Evolutionary conservation across 2,888 invertebrate genomes (phyloP).

Genomic region (Coelogynopora nodosa): DNA sequence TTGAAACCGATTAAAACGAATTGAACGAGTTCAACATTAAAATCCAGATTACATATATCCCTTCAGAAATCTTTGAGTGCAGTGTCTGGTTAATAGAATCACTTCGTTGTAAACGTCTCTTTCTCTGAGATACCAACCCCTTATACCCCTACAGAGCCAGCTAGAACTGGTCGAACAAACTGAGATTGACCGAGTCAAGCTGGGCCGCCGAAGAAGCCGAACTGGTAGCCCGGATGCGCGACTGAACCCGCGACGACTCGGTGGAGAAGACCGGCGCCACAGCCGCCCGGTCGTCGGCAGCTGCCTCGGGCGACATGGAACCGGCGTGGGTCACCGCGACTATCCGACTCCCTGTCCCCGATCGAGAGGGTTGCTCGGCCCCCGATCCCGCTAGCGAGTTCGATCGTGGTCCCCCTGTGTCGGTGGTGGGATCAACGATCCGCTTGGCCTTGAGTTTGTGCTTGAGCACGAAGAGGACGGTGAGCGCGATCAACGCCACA

Average conservation of each 20-base stretch:
- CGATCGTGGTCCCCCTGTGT: no score
- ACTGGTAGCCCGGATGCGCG: not conserved
- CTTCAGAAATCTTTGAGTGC: no score
- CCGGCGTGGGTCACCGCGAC: not conserved
- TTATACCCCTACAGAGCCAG: no score
- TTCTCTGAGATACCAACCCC: no score
- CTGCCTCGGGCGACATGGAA: not conserved
- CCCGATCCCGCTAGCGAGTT: not conserved
- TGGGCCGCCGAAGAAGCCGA: not conserved
- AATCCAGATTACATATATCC: no score
- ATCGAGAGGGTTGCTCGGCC: not conserved
- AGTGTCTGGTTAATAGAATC: no score
- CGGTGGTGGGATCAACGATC: not conserved
- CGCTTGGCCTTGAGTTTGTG: not conserved
- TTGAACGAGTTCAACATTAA: no score
- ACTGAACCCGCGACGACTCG: not conserved
- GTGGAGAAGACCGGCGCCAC: not conserved
- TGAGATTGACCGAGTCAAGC: not conserved
- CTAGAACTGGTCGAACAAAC: not conserved
- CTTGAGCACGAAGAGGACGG: not conserved
- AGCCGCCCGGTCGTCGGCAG: not conserved
- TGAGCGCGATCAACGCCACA: not conserved
- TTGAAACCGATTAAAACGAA: no score
- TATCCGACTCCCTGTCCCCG: not conserved
- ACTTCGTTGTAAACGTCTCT: no score